Evolutionary conservation across 2,113 vertebrate genomes (phyloP).

Genomic region (Microcebus griseorufus): DNA sequence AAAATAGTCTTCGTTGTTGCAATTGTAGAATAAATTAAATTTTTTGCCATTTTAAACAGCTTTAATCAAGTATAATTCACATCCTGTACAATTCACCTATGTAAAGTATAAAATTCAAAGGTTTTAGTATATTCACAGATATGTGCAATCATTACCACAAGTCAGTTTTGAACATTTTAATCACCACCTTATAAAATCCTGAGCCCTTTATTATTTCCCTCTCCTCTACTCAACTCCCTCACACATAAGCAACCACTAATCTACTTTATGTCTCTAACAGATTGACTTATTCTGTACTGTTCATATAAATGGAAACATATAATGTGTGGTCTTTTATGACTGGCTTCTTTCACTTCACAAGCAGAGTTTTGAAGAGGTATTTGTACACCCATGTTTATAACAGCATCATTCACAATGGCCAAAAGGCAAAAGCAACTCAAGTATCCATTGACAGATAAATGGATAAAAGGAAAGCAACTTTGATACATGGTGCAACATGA

Average conservation of each 20-base stretch:
- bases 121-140: constrained; percentile 14
- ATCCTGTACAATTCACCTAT: neutral
- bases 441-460: neutral
- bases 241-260: neutral
- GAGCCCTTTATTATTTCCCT: neutral
- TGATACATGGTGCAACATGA: neutral
- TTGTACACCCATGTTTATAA: neutral
- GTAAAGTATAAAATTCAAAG: neutral
- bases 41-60: neutral
- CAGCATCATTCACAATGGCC: neutral
- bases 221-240: neutral
- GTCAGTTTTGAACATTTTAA: neutral
- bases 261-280: neutral
- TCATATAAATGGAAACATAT: neutral
- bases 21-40: neutral
- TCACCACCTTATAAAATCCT: neutral
- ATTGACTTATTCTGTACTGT: neutral
- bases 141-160: neutral
- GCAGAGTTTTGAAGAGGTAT: neutral
- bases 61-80: constrained; percentile 1
- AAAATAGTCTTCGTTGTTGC: neutral
- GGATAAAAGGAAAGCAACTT: neutral
- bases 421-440: neutral
- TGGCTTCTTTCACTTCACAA: neutral
- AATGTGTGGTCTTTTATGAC: neutral